Conservation (phyloP, 2,113 vertebrate genomes). For the Rhinichthys klamathensis region DNA sequence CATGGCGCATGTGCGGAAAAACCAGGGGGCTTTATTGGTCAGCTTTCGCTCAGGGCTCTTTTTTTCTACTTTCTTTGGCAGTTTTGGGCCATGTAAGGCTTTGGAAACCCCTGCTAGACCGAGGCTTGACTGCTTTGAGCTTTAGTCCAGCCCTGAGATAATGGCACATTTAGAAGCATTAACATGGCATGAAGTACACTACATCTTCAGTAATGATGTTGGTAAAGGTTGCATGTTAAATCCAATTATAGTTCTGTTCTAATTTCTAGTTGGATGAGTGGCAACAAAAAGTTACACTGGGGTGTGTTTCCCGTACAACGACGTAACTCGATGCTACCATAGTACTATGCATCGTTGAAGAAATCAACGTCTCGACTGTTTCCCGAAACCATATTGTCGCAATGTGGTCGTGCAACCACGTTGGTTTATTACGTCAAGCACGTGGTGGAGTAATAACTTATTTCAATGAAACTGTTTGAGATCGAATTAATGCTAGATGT, state of each 20-base stretch:
- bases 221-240: not conserved
- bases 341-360: too few relatives aligned
- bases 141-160: not conserved
- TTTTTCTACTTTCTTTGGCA: not conserved
- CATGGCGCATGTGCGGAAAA: not conserved
- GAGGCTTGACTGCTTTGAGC: not conserved
- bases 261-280: not conserved
- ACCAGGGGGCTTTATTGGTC: not conserved
- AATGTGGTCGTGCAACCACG: too few relatives aligned
- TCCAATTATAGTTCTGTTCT: not conserved
- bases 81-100: not conserved
- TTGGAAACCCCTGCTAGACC: not conserved
- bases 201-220: not conserved
- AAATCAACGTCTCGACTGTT: too few relatives aligned
- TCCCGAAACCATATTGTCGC: too few relatives aligned
- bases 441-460: too few relatives aligned
- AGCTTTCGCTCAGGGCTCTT: not conserved
- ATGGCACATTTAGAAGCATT: not conserved
- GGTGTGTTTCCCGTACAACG: too few relatives aligned
- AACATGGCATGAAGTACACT: not conserved
- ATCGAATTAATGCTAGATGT: too few relatives aligned
- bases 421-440: too few relatives aligned
- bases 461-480: too few relatives aligned
- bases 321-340: too few relatives aligned
- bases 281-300: too few relatives aligned